Conservation (phyloP, 2,888 invertebrate species). For the Nemapogon koenigi region DNA sequence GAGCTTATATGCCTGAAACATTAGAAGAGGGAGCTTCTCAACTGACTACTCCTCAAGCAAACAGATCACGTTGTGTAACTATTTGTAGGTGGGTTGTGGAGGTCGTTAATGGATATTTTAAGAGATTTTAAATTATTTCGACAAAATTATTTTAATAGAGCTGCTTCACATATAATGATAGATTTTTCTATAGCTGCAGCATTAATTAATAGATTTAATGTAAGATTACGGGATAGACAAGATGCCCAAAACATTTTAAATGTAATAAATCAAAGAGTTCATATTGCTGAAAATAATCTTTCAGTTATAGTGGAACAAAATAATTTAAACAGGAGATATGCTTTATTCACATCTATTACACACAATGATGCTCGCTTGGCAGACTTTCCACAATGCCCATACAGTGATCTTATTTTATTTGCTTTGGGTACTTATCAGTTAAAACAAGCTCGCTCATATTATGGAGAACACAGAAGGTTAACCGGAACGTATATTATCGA, state of each 20-base stretch:
- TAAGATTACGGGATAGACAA: neutral
- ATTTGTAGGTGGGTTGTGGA: slow-evolving; percentile 1
- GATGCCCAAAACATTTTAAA: neutral
- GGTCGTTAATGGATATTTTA: neutral
- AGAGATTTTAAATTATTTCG: slow-evolving; percentile 1
- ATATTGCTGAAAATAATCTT: neutral
- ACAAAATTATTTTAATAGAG: slow-evolving; percentile 1
- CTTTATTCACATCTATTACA: neutral
- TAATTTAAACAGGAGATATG: neutral
- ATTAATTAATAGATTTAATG: neutral
- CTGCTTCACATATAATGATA: neutral
- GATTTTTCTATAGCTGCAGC: neutral
- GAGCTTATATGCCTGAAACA: slow-evolving; percentile 10
- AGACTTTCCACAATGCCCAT: neutral
- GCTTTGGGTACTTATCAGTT: neutral
- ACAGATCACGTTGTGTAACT: slow-evolving; percentile 9
- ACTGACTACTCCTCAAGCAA: slow-evolving; percentile 11
- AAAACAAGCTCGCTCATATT: neutral
- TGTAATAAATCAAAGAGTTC: neutral
- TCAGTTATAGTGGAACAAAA: neutral
- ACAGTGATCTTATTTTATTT: neutral
- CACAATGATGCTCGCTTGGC: neutral
- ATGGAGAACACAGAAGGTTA: neutral
- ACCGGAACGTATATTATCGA: neutral
- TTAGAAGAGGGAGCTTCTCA: slow-evolving; percentile 10